A percentile compares a stretch with the other conserved stretches of the same genome.
Evolutionary conservation across 64 coral and sea anemone genomes (phyloP).

Genomic region (Dendrophyllia cribrosa): DNA sequence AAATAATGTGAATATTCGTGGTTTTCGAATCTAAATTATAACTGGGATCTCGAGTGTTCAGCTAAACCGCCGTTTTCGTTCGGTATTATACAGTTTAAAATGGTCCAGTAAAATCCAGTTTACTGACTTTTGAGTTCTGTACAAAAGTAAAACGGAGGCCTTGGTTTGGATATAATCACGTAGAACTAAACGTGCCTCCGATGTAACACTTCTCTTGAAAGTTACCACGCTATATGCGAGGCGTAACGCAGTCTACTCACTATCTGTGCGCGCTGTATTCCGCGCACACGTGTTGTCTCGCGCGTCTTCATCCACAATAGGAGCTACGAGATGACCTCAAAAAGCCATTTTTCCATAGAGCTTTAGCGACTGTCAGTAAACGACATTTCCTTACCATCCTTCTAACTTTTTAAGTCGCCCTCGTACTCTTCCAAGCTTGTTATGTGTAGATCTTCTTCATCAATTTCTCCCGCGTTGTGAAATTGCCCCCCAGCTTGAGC

Average conservation of each 20-base stretch:
- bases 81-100: not conserved
- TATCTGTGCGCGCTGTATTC: not conserved
- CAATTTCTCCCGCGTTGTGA: not conserved
- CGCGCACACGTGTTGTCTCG: not conserved
- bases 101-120: constrained; percentile 41
- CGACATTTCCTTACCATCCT: not conserved
- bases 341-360: not conserved
- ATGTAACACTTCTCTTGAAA: not conserved
- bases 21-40: constrained; percentile 41
- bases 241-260: not conserved
- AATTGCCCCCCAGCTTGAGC: not conserved
- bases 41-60: constrained; percentile 3
- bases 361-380: not conserved
- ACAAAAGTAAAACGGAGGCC: not conserved
- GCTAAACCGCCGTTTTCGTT: not conserved
- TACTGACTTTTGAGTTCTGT: not conserved
- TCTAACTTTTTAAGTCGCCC: not conserved
- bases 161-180: not conserved
- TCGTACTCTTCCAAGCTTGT: constrained; percentile 17
- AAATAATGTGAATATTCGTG: constrained; percentile 49
- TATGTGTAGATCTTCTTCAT: constrained; percentile 7
- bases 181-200: not conserved
- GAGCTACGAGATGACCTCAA: not conserved
- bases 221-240: not conserved
- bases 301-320: not conserved